Conservation (phyloP, 1,140 invertebrate genomes). For the Zaprionus gabonicus region DNA sequence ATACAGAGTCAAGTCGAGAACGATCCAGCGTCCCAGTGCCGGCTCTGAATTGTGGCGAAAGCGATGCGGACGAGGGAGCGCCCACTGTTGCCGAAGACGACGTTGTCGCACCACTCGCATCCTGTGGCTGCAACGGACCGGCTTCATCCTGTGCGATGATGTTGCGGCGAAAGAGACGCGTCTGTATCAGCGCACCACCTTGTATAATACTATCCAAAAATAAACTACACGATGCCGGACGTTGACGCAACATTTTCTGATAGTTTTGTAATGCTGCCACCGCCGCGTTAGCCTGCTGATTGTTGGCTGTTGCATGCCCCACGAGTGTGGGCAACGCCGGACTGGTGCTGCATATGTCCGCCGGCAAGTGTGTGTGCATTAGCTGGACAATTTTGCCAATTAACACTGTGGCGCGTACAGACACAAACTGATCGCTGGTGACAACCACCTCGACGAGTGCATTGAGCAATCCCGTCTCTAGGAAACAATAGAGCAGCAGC, state of each 20-base stretch:
- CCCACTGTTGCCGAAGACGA: constrained; percentile 23
- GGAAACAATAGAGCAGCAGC: constrained; percentile 94
- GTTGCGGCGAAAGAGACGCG: constrained; percentile 78
- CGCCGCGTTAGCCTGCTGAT: constrained; percentile 92
- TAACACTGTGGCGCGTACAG: constrained; percentile 94
- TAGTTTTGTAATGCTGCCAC: constrained; percentile 91
- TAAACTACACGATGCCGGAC: constrained; percentile 91
- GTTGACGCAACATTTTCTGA: constrained; percentile 91
- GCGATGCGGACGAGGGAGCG: constrained; percentile 9
- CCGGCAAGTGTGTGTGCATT: constrained; percentile 92
- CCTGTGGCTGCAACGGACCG: constrained; percentile 49
- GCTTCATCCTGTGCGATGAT: constrained; percentile 69
- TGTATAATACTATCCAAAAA: constrained; percentile 93
- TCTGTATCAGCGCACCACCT: constrained; percentile 79
- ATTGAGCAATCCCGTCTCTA: constrained; percentile 93
- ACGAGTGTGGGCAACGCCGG: constrained; percentile 93
- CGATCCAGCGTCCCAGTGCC: constrained; percentile 57
- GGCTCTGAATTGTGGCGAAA: constrained; percentile 1
- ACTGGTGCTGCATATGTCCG: constrained; percentile 92
- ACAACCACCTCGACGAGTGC: constrained; percentile 96
- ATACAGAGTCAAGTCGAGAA: constrained; percentile 73
- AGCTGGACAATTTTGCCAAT: constrained; percentile 94
- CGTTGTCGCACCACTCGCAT: constrained; percentile 35
- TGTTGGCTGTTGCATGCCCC: constrained; percentile 90
- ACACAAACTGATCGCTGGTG: constrained; percentile 94